Percentiles rank a stretch among this genome's conserved stretches.
These are phyloP conservation scores for Drosophila birchii DNA, from an alignment of 2,888 invertebrate genomes.

Conservation along the genomic window DNA sequence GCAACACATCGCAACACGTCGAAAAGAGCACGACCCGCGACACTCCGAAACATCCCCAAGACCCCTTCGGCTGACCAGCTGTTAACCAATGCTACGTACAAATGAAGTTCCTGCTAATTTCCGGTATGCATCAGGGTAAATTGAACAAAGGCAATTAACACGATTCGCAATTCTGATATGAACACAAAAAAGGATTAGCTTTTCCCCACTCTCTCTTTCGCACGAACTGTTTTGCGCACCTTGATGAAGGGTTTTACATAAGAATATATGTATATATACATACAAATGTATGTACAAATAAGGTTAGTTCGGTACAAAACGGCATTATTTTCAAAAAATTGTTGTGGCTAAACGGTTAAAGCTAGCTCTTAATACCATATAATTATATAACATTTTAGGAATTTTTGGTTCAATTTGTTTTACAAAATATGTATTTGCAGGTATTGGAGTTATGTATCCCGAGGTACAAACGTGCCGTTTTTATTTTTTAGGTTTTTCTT, in stretches of 20 bases:
- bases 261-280: not conserved
- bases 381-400: too few relatives aligned
- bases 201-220: conserved; percentile 27
- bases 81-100: conserved; percentile 54
- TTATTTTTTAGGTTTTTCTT: too few relatives aligned
- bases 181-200: conserved; percentile 38
- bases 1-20: conserved; percentile 11
- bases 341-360: too few relatives aligned
- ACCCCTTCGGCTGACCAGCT: conserved; percentile 7
- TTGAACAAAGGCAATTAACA: conserved; percentile 78
- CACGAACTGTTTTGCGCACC: not conserved
- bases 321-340: too few relatives aligned
- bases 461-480: too few relatives aligned
- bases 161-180: conserved; percentile 61
- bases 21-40: not conserved
- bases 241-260: conserved; percentile 17
- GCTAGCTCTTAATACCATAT: too few relatives aligned
- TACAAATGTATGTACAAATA: not conserved
- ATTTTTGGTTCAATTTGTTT: too few relatives aligned
- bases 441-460: too few relatives aligned
- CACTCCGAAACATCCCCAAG: conserved; percentile 23
- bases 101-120: conserved; percentile 79
- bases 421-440: too few relatives aligned
- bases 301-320: too few relatives aligned
- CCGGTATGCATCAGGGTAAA: conserved; percentile 74